Evolutionary conservation across 2,797 vertebrate genomes (phyloP).

Genomic region (Somateria mollissima): DNA sequence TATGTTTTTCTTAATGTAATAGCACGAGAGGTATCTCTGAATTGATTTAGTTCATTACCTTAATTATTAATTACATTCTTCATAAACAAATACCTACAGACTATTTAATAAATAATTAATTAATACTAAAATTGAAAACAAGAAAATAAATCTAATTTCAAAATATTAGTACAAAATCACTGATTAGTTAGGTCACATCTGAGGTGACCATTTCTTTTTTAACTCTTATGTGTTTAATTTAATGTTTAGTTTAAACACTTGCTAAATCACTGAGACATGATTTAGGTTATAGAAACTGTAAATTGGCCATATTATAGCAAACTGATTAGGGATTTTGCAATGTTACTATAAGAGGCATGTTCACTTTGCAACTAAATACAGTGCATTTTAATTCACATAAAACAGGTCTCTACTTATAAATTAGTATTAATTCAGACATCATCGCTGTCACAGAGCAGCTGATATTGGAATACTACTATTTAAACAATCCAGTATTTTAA

Average conservation of each 20-base stretch:
- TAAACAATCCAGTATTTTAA: not conserved
- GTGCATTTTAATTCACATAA: not conserved
- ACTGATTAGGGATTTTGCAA: not conserved
- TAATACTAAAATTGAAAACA: constrained; percentile 8
- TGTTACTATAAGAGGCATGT: not conserved
- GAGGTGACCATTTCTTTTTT: not conserved
- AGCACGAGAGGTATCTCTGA: not conserved
- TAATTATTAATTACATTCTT: constrained; percentile 23
- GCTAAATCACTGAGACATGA: not conserved
- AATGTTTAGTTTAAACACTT: not conserved
- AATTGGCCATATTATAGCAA: not conserved
- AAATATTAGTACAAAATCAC: constrained; percentile 34
- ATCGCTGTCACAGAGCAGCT: not conserved
- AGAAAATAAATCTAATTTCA: constrained; percentile 34
- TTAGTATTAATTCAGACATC: not conserved
- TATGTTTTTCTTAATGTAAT: not conserved
- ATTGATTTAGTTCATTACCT: constrained; percentile 14
- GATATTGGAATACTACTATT: not conserved
- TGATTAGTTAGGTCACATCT: constrained; percentile 10
- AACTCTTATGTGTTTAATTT: not conserved
- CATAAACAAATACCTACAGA: not conserved
- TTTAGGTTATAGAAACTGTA: not conserved
- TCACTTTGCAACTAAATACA: constrained; percentile 19
- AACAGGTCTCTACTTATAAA: not conserved
- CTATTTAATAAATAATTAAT: constrained; percentile 36